Evolutionary conservation across 2,113 vertebrate genomes (phyloP), one percentile per base, ranked within the genome.

Genomic region (Falco punctatus): DNA sequence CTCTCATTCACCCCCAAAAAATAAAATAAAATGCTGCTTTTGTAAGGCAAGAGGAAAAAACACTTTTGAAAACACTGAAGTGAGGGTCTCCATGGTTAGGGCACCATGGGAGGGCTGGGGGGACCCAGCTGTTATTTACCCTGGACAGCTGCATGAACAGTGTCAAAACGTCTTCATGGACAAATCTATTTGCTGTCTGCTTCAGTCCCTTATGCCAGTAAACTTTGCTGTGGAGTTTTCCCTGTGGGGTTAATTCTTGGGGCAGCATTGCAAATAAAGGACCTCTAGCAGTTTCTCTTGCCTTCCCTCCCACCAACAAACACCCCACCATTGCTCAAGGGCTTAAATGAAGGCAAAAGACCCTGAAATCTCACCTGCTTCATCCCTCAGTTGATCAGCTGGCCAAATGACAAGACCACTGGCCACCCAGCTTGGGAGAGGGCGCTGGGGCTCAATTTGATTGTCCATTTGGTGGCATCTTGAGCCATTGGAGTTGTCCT

Each of bases 41-140:
- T 61, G 33, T 3, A 7, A 87, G 10, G 35, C 14, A 74, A 80
- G 66, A 82, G 66, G 38, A 15, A 92, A 81, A 92, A 93, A 52
- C 33, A 82, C 16, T 13, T 72, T 61, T 69, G 49, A 42, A 90
- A 93, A 59, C 23, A 38, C 19, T 65, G 71, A 74, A 72, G 6
- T 1, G 2, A 90, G 64, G 46, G 19, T 8, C n/a, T 38, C 15
- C 0, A 0, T 30, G 38, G 32, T 30, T 18, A 58, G 16, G 9
- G 35, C n/a, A 61, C 19, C 33, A 72, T 2, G 7, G 48, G 32
- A 67, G 28, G 2, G 0, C 9, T 54, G 58, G 59, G 67, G 42
- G 54, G 70, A 40, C 20, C 55, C 80, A 58, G 51, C n/a, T 92
- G 64, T 51, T 80, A 42, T 62, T 83, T 54, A 62, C 70, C 26